Evolutionary conservation across 2,888 invertebrate species (phyloP).

Genomic region (Oegoconia quadripuncta): DNA sequence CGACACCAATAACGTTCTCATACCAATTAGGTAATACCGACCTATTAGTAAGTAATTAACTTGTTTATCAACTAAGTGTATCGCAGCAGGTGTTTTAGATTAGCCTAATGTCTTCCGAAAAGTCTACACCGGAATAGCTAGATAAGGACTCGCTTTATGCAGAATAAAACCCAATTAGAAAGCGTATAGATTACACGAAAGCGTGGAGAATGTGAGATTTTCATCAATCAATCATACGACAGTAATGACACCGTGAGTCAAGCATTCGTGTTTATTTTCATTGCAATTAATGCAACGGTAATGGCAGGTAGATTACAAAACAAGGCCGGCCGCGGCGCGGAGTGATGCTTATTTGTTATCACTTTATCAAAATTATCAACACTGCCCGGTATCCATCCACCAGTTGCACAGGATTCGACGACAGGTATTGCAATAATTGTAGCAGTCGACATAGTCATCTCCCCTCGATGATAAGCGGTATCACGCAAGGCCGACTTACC

Average conservation of each 20-base stretch:
- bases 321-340: slow-evolving; percentile 33
- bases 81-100: too few species aligned
- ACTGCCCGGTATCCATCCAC: slow-evolving; percentile 9
- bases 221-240: slow-evolving; percentile 15
- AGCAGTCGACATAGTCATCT: slow-evolving; percentile 11
- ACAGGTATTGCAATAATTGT: too few species aligned
- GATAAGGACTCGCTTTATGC: slow-evolving; percentile 1
- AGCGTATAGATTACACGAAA: slow-evolving; percentile 3
- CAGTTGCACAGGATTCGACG: not conserved
- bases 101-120: too few species aligned
- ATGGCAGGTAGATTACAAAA: slow-evolving; percentile 51
- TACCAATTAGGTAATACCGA: too few species aligned
- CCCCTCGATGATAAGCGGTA: slow-evolving; percentile 46
- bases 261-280: slow-evolving; percentile 34
- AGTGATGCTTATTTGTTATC: slow-evolving; percentile 22
- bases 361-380: slow-evolving; percentile 26
- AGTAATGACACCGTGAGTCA: slow-evolving; percentile 29
- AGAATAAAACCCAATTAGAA: slow-evolving; percentile 7
- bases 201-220: slow-evolving; percentile 5
- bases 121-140: not conserved
- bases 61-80: too few species aligned
- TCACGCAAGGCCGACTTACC: slow-evolving; percentile 81
- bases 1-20: too few species aligned
- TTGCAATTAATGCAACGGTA: slow-evolving; percentile 22
- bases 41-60: too few species aligned